These are phyloP conservation scores for Psylliodes chrysocephalus DNA, from an alignment of 2,888 invertebrate species.

Conservation along the genomic window DNA sequence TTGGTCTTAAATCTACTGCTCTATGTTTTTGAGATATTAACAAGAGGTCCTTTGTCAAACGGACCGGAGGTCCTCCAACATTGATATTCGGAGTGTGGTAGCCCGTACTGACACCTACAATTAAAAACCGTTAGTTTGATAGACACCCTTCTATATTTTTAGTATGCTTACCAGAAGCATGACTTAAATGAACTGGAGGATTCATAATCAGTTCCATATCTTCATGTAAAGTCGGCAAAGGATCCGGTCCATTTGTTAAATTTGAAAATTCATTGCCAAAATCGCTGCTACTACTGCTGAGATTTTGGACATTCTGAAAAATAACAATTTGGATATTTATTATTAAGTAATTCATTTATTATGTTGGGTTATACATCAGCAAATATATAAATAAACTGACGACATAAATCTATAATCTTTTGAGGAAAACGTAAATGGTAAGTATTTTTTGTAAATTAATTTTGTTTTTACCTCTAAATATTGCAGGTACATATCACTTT, in stretches of 20 bases:
- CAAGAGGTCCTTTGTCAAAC: slow-evolving; percentile 83
- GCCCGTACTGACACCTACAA: slow-evolving; percentile 61
- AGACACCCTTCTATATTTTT: no score
- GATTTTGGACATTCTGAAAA: slow-evolving; percentile 59
- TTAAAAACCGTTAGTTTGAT: no score
- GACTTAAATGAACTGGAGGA: slow-evolving; percentile 53
- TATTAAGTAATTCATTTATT: no score
- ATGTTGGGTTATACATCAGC: no score
- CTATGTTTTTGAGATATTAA: slow-evolving; percentile 81
- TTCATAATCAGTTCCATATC: slow-evolving; percentile 76
- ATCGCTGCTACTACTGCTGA: slow-evolving; percentile 60
- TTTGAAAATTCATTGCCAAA: slow-evolving; percentile 60
- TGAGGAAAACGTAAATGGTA: no score
- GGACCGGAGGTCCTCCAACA: slow-evolving; percentile 61
- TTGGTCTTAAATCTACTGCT: slow-evolving; percentile 71
- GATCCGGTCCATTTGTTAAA: slow-evolving; percentile 58
- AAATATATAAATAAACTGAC: no score
- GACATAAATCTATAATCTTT: no score
- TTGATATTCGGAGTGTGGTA: slow-evolving; percentile 63
- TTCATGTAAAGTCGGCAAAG: slow-evolving; percentile 87
- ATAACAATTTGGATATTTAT: slow-evolving; percentile 8
- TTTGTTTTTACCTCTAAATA: slow-evolving; percentile 76
- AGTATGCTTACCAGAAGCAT: slow-evolving; percentile 59
- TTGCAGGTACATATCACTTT: slow-evolving; percentile 90
- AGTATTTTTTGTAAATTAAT: no score